phyloP scores from a whole-genome alignment of 2,797 vertebrate species.

The Synanceia verrucosa region DNA sequence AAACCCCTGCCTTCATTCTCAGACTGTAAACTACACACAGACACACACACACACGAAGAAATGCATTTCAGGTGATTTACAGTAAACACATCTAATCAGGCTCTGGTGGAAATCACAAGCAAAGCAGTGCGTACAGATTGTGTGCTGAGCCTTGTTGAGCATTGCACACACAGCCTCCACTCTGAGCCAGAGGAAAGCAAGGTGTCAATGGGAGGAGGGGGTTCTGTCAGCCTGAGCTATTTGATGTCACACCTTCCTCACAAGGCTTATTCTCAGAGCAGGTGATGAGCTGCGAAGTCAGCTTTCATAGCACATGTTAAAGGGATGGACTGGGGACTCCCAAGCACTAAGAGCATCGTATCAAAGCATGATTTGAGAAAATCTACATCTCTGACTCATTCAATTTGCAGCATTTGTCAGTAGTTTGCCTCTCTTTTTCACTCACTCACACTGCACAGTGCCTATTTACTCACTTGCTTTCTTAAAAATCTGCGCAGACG shows the following conservation, averaged over 20 bases:
- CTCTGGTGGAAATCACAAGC: slow-evolving; percentile 14
- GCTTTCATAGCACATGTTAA: slow-evolving; percentile 56
- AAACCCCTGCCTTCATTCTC: not conserved
- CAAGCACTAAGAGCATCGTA: slow-evolving; percentile 44
- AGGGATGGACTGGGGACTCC: slow-evolving; percentile 29
- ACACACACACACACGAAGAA: not conserved
- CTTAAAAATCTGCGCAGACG: not conserved
- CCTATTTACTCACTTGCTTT: not conserved
- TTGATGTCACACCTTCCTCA: slow-evolving; percentile 62
- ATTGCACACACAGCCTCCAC: not conserved
- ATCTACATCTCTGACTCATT: slow-evolving; percentile 31
- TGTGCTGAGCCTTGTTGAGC: slow-evolving; percentile 3
- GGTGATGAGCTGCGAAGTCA: slow-evolving; percentile 66
- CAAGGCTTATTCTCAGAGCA: slow-evolving; percentile 49
- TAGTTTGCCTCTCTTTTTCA: not conserved
- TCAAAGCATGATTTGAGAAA: slow-evolving; percentile 56
- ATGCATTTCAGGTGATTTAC: not conserved
- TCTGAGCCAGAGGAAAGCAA: slow-evolving; percentile 23
- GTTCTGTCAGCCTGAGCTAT: slow-evolving; percentile 52
- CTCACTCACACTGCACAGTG: not conserved
- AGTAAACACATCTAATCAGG: too few relatives aligned
- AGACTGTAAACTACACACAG: not conserved
- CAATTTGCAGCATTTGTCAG: slow-evolving; percentile 3
- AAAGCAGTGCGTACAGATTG: slow-evolving; percentile 3
- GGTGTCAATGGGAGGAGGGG: slow-evolving; percentile 24